Base-by-base conservation (phyloP, 64 coral and sea anemone species). In the Catalaphyllia jardinei region DNA sequence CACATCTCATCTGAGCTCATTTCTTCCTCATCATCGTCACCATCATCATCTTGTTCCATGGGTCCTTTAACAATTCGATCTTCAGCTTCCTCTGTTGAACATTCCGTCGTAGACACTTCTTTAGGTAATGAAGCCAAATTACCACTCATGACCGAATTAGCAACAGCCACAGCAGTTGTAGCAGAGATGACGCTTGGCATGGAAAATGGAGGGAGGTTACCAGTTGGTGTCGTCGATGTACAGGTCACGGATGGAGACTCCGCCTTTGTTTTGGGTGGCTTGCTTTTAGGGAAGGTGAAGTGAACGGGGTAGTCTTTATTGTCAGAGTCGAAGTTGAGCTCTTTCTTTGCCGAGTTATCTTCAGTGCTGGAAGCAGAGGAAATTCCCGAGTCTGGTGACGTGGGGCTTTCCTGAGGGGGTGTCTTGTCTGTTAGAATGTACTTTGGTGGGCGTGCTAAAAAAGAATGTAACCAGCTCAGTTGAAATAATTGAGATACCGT, bases 381-480 rank as follows among this genome's bases (percentile, higher is more conserved):
- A 74, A 99, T 99, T 5, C 90, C 97, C 0, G 97, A 99, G 73
- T 99, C 97, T 28, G 97, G 94, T 2, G 97, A 99, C 0, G 97
- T 99, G 31, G 97, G 97, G n/a, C 97, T 99, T 79, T 91, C 88
- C n/a, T 99, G 93, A 39, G 95, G 95, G 18, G 77, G 93, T 8
- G 89, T 60, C 91, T 96, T 96, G n/a, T 93, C 94, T 63, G 90
- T 72, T 27, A 76, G 81, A 67, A 93, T 29, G 60, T 52, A 96
- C 76, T 96, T 96, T 83, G 93, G 94, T 31, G 87, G 87, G 38
- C 94, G 88, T 11, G 93, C 97, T 99, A 73, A 30, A 65, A 82
- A 16, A 25, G 38, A 73, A 5, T 10, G 46, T 6, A 24, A 79
- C 27, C 20, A 67, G 29, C 30, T 82, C 31, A 65, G 3, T 2